A percentile compares a stretch with the other conserved stretches of the same genome.
These are phyloP conservation scores for Pycnonotus jocosus DNA, from an alignment of 2,113 vertebrate genomes.

Conservation along the genomic window DNA sequence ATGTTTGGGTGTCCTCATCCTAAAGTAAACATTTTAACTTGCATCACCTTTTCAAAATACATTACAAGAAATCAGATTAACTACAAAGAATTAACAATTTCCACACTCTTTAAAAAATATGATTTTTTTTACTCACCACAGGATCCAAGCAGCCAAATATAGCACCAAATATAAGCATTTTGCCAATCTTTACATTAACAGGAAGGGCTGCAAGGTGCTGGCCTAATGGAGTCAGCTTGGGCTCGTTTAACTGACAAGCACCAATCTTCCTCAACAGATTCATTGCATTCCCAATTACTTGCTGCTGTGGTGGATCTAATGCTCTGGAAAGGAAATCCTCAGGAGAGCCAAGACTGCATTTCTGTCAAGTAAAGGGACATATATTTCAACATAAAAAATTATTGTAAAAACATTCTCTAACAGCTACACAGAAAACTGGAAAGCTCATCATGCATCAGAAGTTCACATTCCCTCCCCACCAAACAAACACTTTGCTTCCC, in stretches of 20 bases:
- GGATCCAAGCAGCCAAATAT: conserved; percentile 94
- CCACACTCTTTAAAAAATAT: neutral
- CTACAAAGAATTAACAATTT: neutral
- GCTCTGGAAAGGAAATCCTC: conserved; percentile 90
- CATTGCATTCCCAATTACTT: conserved; percentile 93
- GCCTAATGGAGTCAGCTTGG: conserved; percentile 87
- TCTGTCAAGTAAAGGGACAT: conserved; percentile 68
- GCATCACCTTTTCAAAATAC: neutral
- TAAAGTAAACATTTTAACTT: neutral
- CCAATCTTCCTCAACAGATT: conserved; percentile 88
- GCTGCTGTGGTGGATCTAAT: conserved; percentile 88
- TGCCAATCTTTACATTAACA: conserved; percentile 96
- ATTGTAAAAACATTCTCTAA: neutral
- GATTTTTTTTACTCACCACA: conserved; percentile 74
- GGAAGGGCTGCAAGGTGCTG: conserved; percentile 93
- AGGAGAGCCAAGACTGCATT: conserved; percentile 91
- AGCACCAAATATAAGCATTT: conserved; percentile 98
- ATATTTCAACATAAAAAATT: neutral
- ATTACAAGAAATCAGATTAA: neutral
- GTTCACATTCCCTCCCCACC: neutral
- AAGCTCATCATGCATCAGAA: neutral
- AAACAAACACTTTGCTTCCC: neutral
- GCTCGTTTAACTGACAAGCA: conserved; percentile 81
- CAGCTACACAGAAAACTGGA: neutral
- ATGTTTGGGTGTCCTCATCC: neutral